Percentiles rank a stretch among this genome's conserved stretches.
Conservation (phyloP, 64 coral and sea anemone species). For the Dendronephthya gigantea region DNA sequence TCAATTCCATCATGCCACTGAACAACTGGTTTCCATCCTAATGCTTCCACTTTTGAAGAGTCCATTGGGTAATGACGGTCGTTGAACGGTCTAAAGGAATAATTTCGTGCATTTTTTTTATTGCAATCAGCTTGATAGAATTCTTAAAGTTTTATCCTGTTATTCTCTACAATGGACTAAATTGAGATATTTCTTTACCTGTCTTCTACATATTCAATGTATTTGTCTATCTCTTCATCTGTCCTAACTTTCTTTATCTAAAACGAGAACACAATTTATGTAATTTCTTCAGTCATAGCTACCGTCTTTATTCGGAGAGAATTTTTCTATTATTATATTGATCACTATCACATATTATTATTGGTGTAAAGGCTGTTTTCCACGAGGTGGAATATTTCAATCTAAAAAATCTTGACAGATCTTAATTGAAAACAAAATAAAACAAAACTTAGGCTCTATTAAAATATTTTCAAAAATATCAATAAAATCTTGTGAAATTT, state of each 20-base stretch:
- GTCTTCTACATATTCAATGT: slow-evolving; percentile 17
- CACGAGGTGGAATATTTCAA: not conserved
- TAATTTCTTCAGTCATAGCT: too few relatives aligned
- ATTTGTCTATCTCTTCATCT: not conserved
- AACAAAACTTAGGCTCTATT: too few relatives aligned
- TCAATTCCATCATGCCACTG: slow-evolving; percentile 38
- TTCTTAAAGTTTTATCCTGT: not conserved
- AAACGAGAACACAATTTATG: not conserved
- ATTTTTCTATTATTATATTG: too few relatives aligned
- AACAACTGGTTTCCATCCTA: slow-evolving; percentile 33
- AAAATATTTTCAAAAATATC: too few relatives aligned
- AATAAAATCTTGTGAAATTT: not conserved
- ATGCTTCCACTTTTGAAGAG: slow-evolving; percentile 34
- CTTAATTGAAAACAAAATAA: too few relatives aligned
- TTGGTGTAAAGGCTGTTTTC: not conserved
- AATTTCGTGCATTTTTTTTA: not conserved
- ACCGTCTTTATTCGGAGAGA: too few relatives aligned
- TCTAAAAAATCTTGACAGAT: too few relatives aligned
- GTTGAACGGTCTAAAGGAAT: slow-evolving; percentile 29
- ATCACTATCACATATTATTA: too few relatives aligned
- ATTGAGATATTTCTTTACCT: too few relatives aligned
- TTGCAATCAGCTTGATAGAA: not conserved
- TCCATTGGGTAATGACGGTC: slow-evolving; percentile 39
- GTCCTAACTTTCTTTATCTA: slow-evolving; percentile 12
- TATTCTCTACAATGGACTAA: too few relatives aligned